A percentile compares a stretch with the other conserved stretches of the same genome.
These are phyloP conservation scores for Speoplatyrhinus poulsoni DNA, from an alignment of 2,113 vertebrate species.

Conservation along the genomic window DNA sequence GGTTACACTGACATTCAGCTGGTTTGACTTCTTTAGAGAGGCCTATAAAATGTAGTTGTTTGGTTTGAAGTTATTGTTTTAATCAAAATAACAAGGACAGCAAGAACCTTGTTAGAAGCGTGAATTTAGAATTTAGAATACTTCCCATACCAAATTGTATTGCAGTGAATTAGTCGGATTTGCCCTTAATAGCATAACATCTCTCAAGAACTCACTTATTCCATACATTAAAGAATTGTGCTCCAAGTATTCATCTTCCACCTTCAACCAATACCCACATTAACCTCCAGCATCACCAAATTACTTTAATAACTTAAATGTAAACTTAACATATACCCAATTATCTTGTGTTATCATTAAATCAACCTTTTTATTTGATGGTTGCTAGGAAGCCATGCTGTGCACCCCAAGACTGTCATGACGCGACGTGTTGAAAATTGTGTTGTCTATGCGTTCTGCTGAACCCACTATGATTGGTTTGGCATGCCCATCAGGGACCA, in stretches of 20 bases:
- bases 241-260: conserved; percentile 1
- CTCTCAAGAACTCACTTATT: not conserved
- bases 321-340: conserved; percentile 41
- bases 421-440: conserved; percentile 7
- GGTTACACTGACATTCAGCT: not conserved
- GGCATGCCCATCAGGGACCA: conserved; percentile 62
- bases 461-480: conserved; percentile 12
- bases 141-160: conserved; percentile 27
- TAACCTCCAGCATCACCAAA: not conserved
- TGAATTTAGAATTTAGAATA: conserved; percentile 25
- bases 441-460: not conserved
- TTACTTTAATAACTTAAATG: conserved; percentile 23
- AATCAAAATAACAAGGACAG: conserved; percentile 7
- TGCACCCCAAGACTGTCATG: conserved; percentile 10
- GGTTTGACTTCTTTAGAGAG: too few relatives aligned
- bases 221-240: not conserved
- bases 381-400: conserved; percentile 17
- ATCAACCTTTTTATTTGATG: conserved; percentile 13
- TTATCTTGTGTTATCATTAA: conserved; percentile 32
- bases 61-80: not conserved
- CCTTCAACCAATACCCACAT: conserved; percentile 18
- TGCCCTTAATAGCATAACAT: conserved; percentile 39
- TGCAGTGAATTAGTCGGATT: conserved; percentile 18
- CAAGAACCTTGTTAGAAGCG: not conserved
- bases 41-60: too few relatives aligned